Conservation (phyloP, 2,888 invertebrate genomes). For the Melieria omissa region DNA sequence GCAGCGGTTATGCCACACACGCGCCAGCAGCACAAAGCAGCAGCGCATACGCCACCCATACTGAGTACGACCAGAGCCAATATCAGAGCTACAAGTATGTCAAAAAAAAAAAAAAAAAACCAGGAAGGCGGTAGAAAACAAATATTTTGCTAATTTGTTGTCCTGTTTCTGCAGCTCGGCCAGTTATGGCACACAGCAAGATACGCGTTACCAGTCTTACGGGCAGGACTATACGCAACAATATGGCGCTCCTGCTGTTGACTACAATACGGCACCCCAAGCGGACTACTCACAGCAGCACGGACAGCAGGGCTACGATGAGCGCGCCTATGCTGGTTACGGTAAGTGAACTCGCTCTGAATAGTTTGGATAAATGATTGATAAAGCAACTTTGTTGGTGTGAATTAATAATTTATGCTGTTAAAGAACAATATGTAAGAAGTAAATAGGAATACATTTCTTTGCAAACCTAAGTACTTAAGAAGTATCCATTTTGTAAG, state of each 20-base stretch:
- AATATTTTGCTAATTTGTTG: neutral
- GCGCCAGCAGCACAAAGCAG: constrained; percentile 52
- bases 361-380: too few species aligned
- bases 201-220: constrained; percentile 64
- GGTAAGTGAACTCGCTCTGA: constrained; percentile 54
- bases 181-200: constrained; percentile 61
- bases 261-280: constrained; percentile 64
- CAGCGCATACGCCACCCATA: constrained; percentile 59
- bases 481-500: too few species aligned
- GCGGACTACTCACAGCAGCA: constrained; percentile 64
- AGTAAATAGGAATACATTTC: too few species aligned
- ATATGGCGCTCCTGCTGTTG: constrained; percentile 65
- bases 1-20: constrained; percentile 58
- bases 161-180: constrained; percentile 51
- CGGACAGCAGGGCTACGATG: constrained; percentile 62
- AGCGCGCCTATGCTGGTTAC: constrained; percentile 65
- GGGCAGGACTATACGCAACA: constrained; percentile 66
- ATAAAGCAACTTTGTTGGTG: too few species aligned
- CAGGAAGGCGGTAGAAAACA: neutral
- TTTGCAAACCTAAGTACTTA: too few species aligned
- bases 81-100: constrained; percentile 65
- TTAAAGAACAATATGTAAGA: neutral
- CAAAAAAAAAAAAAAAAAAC: neutral
- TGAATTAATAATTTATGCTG: too few species aligned
- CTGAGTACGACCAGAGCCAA: constrained; percentile 66